These are phyloP conservation scores for Drosophila busckii DNA, from an alignment of 1,140 invertebrate genomes.

Conservation along the genomic window DNA sequence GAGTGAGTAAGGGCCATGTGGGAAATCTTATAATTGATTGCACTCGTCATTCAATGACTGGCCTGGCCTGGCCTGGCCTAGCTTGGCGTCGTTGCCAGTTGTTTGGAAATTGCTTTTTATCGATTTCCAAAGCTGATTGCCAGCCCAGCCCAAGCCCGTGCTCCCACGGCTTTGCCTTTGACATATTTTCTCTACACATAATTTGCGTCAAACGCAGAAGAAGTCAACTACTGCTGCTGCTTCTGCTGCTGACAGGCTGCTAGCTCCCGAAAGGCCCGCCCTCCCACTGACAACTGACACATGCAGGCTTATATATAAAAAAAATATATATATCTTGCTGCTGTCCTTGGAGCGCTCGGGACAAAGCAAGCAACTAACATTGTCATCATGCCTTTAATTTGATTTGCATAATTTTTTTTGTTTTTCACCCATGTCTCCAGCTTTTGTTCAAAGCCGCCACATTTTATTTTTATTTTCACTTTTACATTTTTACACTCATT, in stretches of 20 bases:
- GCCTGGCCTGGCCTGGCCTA: slow-evolving; percentile 11
- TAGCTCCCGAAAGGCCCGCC: not conserved
- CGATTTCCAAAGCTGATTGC: slow-evolving; percentile 60
- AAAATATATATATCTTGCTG: slow-evolving; percentile 13
- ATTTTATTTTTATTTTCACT: slow-evolving; percentile 45
- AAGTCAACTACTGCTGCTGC: slow-evolving; percentile 20
- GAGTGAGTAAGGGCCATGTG: slow-evolving; percentile 74
- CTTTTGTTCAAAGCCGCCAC: slow-evolving; percentile 11
- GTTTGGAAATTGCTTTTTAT: slow-evolving; percentile 70
- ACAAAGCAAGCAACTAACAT: slow-evolving; percentile 43
- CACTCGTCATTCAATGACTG: slow-evolving; percentile 53
- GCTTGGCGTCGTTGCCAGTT: slow-evolving; percentile 25
- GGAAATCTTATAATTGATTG: slow-evolving; percentile 75
- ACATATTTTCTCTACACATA: slow-evolving; percentile 56
- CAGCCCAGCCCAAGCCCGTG: slow-evolving; percentile 21
- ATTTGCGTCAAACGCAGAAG: slow-evolving; percentile 45
- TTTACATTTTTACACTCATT: slow-evolving; percentile 39
- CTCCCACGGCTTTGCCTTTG: slow-evolving; percentile 29
- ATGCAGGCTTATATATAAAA: not conserved
- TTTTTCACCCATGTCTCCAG: slow-evolving; percentile 35
- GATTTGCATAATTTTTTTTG: slow-evolving; percentile 76
- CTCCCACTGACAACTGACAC: slow-evolving; percentile 3
- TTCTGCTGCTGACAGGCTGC: slow-evolving; percentile 17
- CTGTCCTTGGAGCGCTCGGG: slow-evolving; percentile 53
- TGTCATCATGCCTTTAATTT: slow-evolving; percentile 69